Conservation (phyloP, 2,113 vertebrate genomes). For the Ptilorrhoa leucosticta region DNA sequence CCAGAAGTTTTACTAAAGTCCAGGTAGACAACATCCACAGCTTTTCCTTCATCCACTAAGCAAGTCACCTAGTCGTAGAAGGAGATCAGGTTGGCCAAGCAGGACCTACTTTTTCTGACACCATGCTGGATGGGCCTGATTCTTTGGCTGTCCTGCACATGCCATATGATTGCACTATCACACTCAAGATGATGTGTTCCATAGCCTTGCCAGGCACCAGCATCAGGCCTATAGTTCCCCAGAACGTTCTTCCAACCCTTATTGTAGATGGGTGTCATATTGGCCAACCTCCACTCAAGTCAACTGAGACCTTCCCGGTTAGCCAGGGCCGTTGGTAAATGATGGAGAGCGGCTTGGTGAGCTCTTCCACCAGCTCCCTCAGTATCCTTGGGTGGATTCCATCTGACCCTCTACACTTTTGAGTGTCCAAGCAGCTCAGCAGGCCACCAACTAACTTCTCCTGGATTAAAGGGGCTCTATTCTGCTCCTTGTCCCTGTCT, state of each 20-base stretch:
- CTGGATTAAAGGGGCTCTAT: background rate
- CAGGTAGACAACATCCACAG: background rate
- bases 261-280: background rate
- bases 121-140: background rate
- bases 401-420: background rate
- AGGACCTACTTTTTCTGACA: background rate
- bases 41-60: background rate
- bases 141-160: background rate
- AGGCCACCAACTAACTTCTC: background rate
- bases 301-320: background rate
- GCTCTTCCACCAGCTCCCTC: background rate
- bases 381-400: background rate
- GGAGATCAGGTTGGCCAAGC: background rate
- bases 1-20: background rate
- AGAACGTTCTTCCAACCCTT: background rate
- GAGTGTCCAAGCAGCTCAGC: background rate
- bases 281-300: background rate
- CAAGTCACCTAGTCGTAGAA: background rate
- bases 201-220: background rate
- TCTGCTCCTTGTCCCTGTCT: background rate
- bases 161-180: too few relatives aligned
- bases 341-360: background rate
- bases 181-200: background rate
- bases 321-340: background rate
- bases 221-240: rapidly evolving